Base-by-base conservation (phyloP, 2,888 invertebrate species). In the Thymelicus lineola region DNA sequence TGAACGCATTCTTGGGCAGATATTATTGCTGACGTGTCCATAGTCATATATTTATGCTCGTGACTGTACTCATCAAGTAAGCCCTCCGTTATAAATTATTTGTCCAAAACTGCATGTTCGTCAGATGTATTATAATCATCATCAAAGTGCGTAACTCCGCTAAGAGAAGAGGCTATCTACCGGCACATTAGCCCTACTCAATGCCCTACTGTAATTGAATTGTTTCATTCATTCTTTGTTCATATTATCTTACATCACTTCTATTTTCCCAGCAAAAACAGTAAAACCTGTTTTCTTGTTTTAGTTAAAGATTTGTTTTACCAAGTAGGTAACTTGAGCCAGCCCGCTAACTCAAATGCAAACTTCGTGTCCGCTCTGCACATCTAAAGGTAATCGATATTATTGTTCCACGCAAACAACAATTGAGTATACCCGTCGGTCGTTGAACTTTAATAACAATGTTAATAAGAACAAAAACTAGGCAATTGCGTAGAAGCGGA, bases 381-480 rank as follows among this genome's bases (percentile, higher is more conserved):
- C 57, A 38, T 57, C 55, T 45, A 62, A 58, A 42, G 58, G 69
- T 64, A 69, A 69, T 69, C 75, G 74, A 72, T 79, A 77, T 83
- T 79, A 77, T 83, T 82, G 82, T 82, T 82, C 82, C 86, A 87
- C 85, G 86, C 85, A 75, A 85, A 82, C 80, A 75, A 82, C 83
- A 85, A 84, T 85, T 82, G 83, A 79, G 12, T 15, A 79, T 75
- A 70, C 75, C 80, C 81, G 5, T 1, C 53, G 77, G 83, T 81
- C 82, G 74, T 77, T 79, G 83, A 86, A 83, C 86, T 79, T 72
- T 58, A 70, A 73, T 71, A 78, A 80, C 78, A 82, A 82, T 79
- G 77, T 78, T 76, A 74, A 66, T 61, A 46, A 28, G 53, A 68
- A 62, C 61, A 68, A 62, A 62, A 66, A 48, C 60, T 45, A 53